Evolutionary conservation across 2,113 vertebrate species (phyloP).

Genomic region (Hyperoodon ampullatus): DNA sequence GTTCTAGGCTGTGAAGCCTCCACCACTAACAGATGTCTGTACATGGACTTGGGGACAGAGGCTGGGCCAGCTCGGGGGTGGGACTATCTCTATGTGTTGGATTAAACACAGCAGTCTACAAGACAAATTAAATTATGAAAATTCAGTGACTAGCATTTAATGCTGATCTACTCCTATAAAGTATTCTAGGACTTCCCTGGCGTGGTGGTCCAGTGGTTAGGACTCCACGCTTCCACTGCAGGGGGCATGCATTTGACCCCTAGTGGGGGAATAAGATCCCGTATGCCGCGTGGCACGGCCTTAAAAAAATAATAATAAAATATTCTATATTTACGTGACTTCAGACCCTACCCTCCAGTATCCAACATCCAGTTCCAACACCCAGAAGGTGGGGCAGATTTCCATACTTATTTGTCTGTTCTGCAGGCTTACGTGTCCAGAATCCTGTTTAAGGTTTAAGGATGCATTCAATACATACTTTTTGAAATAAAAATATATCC

Average conservation of each 20-base stretch:
- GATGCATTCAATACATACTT: constrained; percentile 74
- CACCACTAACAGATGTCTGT: not conserved
- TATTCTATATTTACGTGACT: constrained; percentile 20
- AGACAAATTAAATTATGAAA: constrained; percentile 22
- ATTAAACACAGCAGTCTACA: not conserved
- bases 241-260: no score
- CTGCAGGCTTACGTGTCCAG: not conserved
- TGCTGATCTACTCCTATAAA: constrained; percentile 39
- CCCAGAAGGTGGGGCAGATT: not conserved
- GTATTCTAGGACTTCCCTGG: not conserved
- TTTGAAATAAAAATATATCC: constrained; percentile 79
- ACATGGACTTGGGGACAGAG: not conserved
- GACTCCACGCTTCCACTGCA: no score
- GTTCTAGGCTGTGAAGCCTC: not conserved
- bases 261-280: no score
- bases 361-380: not conserved
- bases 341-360: not conserved
- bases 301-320: not conserved
- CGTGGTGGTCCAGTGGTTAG: no score
- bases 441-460: not conserved
- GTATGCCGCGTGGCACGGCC: accelerated
- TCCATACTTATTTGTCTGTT: constrained; percentile 62
- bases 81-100: not conserved
- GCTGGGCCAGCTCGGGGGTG: not conserved
- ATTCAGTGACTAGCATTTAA: constrained; percentile 36